These are phyloP conservation scores for Dendrolimus houi DNA, from an alignment of 2,888 invertebrate species.

Conservation along the genomic window DNA sequence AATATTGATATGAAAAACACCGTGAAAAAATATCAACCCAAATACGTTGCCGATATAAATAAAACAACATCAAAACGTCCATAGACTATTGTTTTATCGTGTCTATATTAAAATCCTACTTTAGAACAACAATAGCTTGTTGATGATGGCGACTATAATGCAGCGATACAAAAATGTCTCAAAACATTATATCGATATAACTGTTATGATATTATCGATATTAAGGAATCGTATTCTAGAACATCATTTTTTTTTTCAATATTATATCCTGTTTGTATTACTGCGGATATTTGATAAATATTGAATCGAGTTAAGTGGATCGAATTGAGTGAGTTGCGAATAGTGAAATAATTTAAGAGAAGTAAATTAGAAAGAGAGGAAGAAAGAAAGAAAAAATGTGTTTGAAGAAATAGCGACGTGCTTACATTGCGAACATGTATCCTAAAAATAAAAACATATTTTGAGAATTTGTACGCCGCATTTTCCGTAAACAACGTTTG, in stretches of 20 bases:
- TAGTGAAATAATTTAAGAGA: no score
- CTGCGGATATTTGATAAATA: not conserved
- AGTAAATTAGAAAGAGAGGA: no score
- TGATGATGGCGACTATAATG: constrained; percentile 13
- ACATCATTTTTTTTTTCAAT: not conserved
- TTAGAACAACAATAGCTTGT: constrained; percentile 46
- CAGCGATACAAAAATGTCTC: constrained; percentile 8
- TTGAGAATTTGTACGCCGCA: no score
- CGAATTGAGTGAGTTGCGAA: no score
- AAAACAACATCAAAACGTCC: constrained; percentile 4
- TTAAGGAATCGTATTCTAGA: constrained; percentile 10
- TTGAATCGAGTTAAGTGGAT: not conserved
- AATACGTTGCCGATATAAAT: constrained; percentile 4
- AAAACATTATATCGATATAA: not conserved
- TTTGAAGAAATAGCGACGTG: no score
- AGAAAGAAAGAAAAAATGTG: no score
- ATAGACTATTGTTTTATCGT: constrained; percentile 8
- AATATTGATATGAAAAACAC: constrained; percentile 49
- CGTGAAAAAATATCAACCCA: constrained; percentile 37
- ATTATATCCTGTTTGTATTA: not conserved
- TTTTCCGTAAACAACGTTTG: no score
- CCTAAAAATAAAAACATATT: no score
- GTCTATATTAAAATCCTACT: constrained; percentile 28
- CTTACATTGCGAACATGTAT: no score
- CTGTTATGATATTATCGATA: constrained; percentile 6